Conservation (phyloP, 2,888 invertebrate genomes). For the Atrina japonica region DNA sequence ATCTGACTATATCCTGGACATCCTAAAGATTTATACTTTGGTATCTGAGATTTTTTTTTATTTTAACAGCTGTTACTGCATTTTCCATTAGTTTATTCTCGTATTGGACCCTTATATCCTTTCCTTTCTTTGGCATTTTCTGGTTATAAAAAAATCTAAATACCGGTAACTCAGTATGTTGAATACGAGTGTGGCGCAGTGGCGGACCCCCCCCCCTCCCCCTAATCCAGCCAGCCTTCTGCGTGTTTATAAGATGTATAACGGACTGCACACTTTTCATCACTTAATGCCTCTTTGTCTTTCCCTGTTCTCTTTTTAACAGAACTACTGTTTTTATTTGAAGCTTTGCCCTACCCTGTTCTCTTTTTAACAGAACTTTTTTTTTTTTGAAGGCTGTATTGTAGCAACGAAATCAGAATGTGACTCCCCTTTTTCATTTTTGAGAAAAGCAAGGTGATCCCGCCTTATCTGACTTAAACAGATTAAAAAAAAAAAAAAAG, state of each 20-base stretch:
- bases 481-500: constrained; percentile 15
- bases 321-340: neutral
- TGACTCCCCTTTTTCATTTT: constrained; percentile 38
- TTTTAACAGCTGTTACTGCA: constrained; percentile 1
- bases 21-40: no score
- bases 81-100: neutral
- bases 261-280: neutral
- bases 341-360: constrained; percentile 5
- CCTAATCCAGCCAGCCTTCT: constrained; percentile 15
- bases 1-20: no score
- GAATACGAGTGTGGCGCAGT: no score
- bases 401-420: neutral
- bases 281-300: neutral
- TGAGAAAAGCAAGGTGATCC: constrained; percentile 27
- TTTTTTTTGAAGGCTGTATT: neutral
- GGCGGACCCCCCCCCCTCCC: no score
- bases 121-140: no score
- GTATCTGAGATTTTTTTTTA: no score
- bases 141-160: no score
- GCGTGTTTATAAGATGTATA: neutral
- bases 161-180: no score
- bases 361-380: neutral
- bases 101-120: no score
- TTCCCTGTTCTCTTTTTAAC: neutral
- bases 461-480: constrained; percentile 28